Evolutionary conservation across 2,888 invertebrate genomes (phyloP).

Genomic region (Panopea generosa): DNA sequence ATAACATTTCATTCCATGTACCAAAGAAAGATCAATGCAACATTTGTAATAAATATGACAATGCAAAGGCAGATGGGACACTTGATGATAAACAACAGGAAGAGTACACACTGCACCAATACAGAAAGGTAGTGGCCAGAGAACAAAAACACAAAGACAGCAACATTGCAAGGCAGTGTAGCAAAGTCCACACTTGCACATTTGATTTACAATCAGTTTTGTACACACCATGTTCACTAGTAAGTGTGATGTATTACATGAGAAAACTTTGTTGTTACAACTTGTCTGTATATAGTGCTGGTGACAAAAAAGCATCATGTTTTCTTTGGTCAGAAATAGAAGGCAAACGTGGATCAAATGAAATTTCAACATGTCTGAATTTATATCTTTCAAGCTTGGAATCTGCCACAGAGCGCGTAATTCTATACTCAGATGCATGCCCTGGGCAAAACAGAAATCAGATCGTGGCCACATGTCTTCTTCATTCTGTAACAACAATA

Average conservation of each 20-base stretch:
- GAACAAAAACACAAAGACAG: constrained; percentile 34
- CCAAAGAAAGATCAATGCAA: constrained; percentile 58
- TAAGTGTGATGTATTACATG: constrained; percentile 39
- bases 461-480: constrained; percentile 31
- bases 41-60: constrained; percentile 38
- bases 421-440: constrained; percentile 48
- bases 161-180: constrained; percentile 1
- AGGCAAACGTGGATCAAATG: constrained; percentile 31
- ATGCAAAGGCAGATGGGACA: constrained; percentile 5
- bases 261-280: constrained; percentile 48
- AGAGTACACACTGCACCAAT: constrained; percentile 23
- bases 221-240: constrained; percentile 26
- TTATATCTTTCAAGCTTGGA: constrained; percentile 27
- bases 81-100: constrained; percentile 8
- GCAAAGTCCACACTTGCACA: constrained; percentile 16
- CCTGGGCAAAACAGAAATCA: constrained; percentile 45
- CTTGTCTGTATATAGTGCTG: constrained; percentile 31
- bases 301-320: constrained; percentile 21
- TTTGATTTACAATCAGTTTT: constrained; percentile 51
- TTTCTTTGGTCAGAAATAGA: constrained; percentile 46
- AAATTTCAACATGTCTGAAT: constrained; percentile 47
- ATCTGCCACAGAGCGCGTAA: constrained; percentile 29
- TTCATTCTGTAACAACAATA: constrained; percentile 33
- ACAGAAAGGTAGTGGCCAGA: constrained; percentile 28
- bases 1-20: constrained; percentile 48